Evolutionary conservation across 2,797 vertebrate species (phyloP), one percentile per base, ranked within the genome.

Genomic region (Loriculus beryllinus): DNA sequence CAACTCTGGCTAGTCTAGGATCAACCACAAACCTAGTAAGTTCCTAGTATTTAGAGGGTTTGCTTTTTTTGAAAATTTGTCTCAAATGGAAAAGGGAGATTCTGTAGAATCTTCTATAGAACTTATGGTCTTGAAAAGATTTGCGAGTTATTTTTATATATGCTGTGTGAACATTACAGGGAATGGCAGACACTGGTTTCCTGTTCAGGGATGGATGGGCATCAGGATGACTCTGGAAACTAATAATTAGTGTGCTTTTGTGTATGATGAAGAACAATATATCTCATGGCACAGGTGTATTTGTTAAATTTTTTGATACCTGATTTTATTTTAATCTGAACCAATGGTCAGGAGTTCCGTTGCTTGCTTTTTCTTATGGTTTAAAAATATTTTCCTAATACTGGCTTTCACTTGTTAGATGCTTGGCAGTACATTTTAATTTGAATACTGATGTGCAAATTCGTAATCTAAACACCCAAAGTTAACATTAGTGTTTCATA

Each of bases 401-500:
- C 47, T 42, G 39, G 20, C 45, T 95, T 95, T 92, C 35, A 67
- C 35, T 56, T 92, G 33, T 35, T 79, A 60, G 33, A 23, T 82
- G 35, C 79, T 89, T 86, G 5, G 16, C 71, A 81, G 25, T 75
- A 45, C 45, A 17, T 82, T 79, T 54, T 40, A 33, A 62, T 75
- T 51, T 71, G 43, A 54, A 37, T 87, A 54, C 45, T 86, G 49
- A 77, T 57, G n/a, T 93, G 69, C 75, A 92, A 62, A 80, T 75
- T 31, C 3, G 3, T 92, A 72, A 92, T 91, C 59, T 77, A 48
- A 95, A 67, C 57, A 90, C 80, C 62, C 68, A 51, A 65, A 81
- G 68, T 93, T 84, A 86, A 86, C 16, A 37, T 93, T 95, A 75
- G 51, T 31, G 10, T 96, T 97, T 97, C n/a, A 22, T 93, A 8